Conservation (phyloP, 2,113 vertebrate genomes). For the Syngnathus scovelli region DNA sequence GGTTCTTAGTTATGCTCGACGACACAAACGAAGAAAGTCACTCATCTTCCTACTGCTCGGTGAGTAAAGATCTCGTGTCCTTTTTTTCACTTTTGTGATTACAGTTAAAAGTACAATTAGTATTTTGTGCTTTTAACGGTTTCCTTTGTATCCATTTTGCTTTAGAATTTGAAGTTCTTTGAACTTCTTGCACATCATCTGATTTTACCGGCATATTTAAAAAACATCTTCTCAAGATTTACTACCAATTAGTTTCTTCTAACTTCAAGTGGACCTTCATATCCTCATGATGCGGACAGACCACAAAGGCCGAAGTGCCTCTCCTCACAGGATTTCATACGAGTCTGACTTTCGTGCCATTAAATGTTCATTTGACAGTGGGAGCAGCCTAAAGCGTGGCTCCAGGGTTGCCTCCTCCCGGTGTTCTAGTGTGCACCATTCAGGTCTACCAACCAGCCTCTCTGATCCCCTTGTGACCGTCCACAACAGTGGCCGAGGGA, state of each 20-base stretch:
- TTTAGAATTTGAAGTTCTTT: neutral
- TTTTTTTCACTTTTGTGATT: neutral
- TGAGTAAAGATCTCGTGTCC: neutral
- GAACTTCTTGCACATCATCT: conserved; percentile 25
- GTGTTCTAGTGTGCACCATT: conserved; percentile 14
- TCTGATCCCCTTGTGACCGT: conserved; percentile 41
- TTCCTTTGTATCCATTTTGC: neutral
- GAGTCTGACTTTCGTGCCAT: conserved; percentile 86
- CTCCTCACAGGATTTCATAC: conserved; percentile 86
- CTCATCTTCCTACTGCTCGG: neutral
- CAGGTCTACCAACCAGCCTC: conserved; percentile 28
- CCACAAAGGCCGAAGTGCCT: conserved; percentile 82
- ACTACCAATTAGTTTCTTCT: neutral
- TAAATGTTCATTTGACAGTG: conserved; percentile 83
- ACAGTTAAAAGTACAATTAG: neutral
- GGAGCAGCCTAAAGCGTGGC: conserved; percentile 44
- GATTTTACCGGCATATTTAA: conserved; percentile 25
- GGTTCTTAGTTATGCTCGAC: neutral
- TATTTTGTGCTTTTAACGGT: neutral
- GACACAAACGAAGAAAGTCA: neutral
- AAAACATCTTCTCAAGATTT: conserved; percentile 4
- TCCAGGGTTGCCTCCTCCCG: conserved; percentile 21
- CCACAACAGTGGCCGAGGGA: conserved; percentile 65
- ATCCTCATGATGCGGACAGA: conserved; percentile 83
- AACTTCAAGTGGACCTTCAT: conserved; percentile 4